Base-by-base conservation (phyloP, 2,888 invertebrate species). In the Hyppa rectilinea region DNA sequence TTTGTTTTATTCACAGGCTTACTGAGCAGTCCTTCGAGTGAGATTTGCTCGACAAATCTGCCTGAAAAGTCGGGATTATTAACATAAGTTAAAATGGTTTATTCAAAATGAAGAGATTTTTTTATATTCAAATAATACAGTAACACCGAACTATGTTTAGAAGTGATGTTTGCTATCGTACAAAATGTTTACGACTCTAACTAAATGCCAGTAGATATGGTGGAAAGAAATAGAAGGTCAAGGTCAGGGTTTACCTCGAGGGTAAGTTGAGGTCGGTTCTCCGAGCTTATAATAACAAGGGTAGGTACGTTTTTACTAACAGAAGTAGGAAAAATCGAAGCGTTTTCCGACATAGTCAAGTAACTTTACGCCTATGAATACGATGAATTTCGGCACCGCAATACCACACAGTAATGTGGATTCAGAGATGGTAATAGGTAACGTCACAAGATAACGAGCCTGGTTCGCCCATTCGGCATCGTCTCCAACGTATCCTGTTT, bases 401-500 rank as follows among this genome's bases (percentile, higher is more conserved):
- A 47, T 58, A 50, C n/a, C 29, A 49, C 40, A 26, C 38, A 34
- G 40, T 73, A 53, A 64, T 50, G 45, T 59, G 36, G 45, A 74
- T 78, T 56, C 71, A 64, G 52, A 58, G 23, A 64, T 61, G 45
- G 53, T 65, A 68, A 70, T 60, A 53, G 45, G 60, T 63, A 73
- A 73, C 64, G 34, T 50, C 53, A 40, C 63, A 43, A 65, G 62
- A 76, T 80, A 73, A 80, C 72, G 58, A 65, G 61, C 12, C 64
- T 38, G 60, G 70, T 71, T 72, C 56, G 43, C 53, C 31, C 53
- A 83, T 70, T 64, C 67, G n/a, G 53, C 59, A 43, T 34, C 61
- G 67, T 58, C 34, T 58, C 40, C 64, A 53, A 71, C 47, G 65
- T 66, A 83, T 59, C 77, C 74, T 66, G 81, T 61, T 58, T 50